Percentiles rank a stretch among this genome's conserved stretches.
Conservation (phyloP, 2,888 invertebrate genomes). For the Cyrtodaria siliqua region DNA sequence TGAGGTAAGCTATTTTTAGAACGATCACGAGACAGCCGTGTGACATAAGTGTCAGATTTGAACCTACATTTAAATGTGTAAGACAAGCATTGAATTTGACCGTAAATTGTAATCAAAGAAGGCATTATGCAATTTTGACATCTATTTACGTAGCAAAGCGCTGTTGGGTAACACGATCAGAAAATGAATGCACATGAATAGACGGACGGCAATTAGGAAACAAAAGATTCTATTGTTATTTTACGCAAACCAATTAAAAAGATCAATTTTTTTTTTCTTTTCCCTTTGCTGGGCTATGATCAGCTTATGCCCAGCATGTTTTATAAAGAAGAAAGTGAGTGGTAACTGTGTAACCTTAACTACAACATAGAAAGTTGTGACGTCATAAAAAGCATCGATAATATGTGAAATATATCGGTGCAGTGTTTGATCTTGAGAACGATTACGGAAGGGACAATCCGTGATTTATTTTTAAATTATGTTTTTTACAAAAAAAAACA, state of each 20-base stretch:
- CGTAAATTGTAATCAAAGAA: constrained; percentile 34
- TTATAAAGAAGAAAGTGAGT: no score
- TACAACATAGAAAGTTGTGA: no score
- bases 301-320: no score
- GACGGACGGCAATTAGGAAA: constrained; percentile 15
- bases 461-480: no score
- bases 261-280: no score
- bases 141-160: constrained; percentile 42
- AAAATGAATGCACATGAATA: constrained; percentile 28
- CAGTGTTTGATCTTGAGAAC: no score
- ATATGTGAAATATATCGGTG: no score
- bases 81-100: constrained; percentile 49
- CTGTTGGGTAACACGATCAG: constrained; percentile 21
- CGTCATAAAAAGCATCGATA: no score
- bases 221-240: neutral
- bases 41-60: constrained; percentile 28
- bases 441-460: no score
- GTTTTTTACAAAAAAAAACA: no score
- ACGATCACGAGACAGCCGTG: constrained; percentile 19
- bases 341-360: no score
- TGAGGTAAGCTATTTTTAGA: constrained; percentile 37
- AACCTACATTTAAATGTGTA: constrained; percentile 15
- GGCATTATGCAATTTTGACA: constrained; percentile 39
- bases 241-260: neutral
- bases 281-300: no score